A percentile compares a stretch with the other conserved stretches of the same genome.
Evolutionary conservation across 2,888 invertebrate genomes (phyloP).

Genomic region (Acanthacorydalis orientalis): DNA sequence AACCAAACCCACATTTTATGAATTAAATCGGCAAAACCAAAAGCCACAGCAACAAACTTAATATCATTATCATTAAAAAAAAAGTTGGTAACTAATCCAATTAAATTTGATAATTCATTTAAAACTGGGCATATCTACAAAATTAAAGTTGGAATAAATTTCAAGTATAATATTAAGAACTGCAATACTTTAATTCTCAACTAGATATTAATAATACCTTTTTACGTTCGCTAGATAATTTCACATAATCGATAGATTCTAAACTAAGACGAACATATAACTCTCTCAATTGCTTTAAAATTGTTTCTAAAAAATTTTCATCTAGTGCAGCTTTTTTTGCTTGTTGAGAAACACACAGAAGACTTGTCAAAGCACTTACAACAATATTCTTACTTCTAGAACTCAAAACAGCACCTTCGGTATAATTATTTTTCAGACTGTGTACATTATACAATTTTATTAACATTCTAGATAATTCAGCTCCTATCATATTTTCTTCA

Average conservation of each 20-base stretch:
- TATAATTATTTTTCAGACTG: conserved; percentile 19
- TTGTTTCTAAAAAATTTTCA: conserved; percentile 23
- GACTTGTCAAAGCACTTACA: conserved; percentile 24
- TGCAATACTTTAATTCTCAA: neutral
- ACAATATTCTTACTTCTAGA: conserved; percentile 24
- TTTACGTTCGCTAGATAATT: conserved; percentile 25
- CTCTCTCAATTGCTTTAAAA: conserved; percentile 27
- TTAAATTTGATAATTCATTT: conserved; percentile 35
- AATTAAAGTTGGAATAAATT: neutral
- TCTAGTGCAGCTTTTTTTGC: conserved; percentile 28
- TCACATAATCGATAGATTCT: conserved; percentile 27
- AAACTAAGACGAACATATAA: conserved; percentile 28
- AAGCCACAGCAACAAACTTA: conserved; percentile 36
- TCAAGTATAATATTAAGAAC: neutral
- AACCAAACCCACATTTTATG: conserved; percentile 54
- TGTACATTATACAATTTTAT: conserved; percentile 28
- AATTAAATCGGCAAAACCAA: conserved; percentile 37
- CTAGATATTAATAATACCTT: conserved; percentile 14
- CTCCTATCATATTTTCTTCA: conserved; percentile 19
- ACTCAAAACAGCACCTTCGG: conserved; percentile 8
- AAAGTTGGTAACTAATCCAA: conserved; percentile 39
- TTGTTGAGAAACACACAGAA: conserved; percentile 27
- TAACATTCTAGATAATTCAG: conserved; percentile 28
- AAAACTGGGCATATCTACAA: conserved; percentile 28
- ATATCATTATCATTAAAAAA: conserved; percentile 34